Base-by-base conservation (phyloP, 2,888 invertebrate genomes). In the Exocentrus adspersus region DNA sequence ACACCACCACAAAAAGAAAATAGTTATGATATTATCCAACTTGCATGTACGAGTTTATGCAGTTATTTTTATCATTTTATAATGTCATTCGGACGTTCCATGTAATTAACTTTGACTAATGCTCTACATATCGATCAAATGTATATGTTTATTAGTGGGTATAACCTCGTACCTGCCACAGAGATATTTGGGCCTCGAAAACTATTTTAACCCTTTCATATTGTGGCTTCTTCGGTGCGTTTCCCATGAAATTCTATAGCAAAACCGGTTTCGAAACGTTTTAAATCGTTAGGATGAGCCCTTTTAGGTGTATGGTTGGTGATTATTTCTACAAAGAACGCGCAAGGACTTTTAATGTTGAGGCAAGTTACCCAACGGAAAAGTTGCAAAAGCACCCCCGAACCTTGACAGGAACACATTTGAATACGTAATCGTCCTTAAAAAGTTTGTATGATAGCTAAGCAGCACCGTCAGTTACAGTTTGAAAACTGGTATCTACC, bases 201-300 rank as follows among this genome's bases (percentile, higher is more conserved):
- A 28, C 42, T 54, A 54, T 24, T 54, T 21, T 20, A 54, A 57
- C 57, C 57, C 57, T 57, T 57, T 46, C 30, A 28, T 30, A 24
- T 24, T 24, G 37, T n/a, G 37, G 30, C 16, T 54, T 54, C 54
- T 46, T 51, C 30, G 30, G 21, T 12, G 17, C 59, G 37, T 51
- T 62, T 62, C 61, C 61, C 61, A 62, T 62, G 61, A 56, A 62
- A 62, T 56, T 62, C 61, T 50, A 62, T 56, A 42, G 10, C 41
- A 41, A 37, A 62, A 62, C 61, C 61, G 61, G 61, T 62, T 62
- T 62, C 43, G 12, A 43, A 56, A 56, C 50, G 57, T 16, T 48
- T 21, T 56, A 17, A 41, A 41, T 56, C 61, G 61, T 62, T 62
- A 46, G 54, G 61, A 57, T 56, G 61, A 43, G 50, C 61, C 61